phyloP scores from a whole-genome alignment of 2,888 invertebrate genomes.

The Luffia ferchaultella region DNA sequence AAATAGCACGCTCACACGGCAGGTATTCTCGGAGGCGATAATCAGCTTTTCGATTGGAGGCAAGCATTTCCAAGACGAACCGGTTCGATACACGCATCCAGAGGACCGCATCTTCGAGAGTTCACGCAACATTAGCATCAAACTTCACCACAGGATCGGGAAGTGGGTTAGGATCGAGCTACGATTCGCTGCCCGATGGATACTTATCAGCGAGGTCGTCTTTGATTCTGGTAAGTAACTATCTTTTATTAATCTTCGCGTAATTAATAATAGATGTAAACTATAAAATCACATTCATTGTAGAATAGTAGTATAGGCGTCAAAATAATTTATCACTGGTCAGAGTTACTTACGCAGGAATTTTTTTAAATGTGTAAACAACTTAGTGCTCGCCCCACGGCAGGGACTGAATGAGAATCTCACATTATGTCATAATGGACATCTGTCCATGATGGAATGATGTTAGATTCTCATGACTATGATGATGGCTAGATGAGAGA shows the following conservation, averaged over 20 bases:
- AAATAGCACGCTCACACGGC: conserved; percentile 15
- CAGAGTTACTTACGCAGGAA: too few species aligned
- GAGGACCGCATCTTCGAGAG: conserved; percentile 82
- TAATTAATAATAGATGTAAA: too few species aligned
- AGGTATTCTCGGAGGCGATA: conserved; percentile 84
- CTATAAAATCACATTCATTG: too few species aligned
- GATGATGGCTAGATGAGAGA: too few species aligned
- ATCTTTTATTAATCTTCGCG: background rate
- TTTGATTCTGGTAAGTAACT: conserved; percentile 77
- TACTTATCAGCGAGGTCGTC: conserved; percentile 88
- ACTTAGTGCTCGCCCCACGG: too few species aligned
- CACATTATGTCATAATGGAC: too few species aligned
- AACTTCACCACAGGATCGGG: conserved; percentile 82
- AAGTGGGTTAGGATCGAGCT: conserved; percentile 81
- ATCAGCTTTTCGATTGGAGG: conserved; percentile 86
- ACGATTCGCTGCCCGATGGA: conserved; percentile 84
- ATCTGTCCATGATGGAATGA: too few species aligned
- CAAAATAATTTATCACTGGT: too few species aligned
- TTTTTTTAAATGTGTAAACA: too few species aligned
- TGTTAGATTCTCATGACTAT: too few species aligned
- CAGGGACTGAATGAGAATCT: too few species aligned
- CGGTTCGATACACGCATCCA: conserved; percentile 75
- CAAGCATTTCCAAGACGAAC: conserved; percentile 77
- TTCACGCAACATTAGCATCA: conserved; percentile 83
- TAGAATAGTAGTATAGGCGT: too few species aligned